A percentile compares a stretch with the other conserved stretches of the same genome.
phyloP scores from a whole-genome alignment of 53 echinoderm and acorn worm genomes.

The Astropecten irregularis region DNA sequence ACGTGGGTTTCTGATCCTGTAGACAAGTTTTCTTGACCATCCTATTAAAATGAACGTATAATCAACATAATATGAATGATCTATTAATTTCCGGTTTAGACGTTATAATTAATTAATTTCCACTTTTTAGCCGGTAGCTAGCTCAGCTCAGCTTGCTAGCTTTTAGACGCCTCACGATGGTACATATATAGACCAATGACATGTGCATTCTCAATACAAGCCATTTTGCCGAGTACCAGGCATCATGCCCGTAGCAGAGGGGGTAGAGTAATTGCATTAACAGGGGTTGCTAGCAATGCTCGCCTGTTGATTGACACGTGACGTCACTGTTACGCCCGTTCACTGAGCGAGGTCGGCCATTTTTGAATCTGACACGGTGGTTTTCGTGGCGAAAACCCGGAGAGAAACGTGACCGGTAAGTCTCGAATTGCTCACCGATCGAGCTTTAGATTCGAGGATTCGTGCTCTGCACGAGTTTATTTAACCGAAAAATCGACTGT shows the following conservation, averaged over 20 bases:
- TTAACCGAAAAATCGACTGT: background rate
- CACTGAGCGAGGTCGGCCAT: constrained; percentile 31
- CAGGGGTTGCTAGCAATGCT: constrained; percentile 5
- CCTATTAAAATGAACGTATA: no score
- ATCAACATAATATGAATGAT: no score
- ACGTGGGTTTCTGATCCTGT: no score
- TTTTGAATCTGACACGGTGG: constrained; percentile 37
- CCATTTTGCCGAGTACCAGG: background rate
- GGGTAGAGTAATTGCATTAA: constrained; percentile 41
- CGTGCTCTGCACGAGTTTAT: background rate
- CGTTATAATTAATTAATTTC: no score
- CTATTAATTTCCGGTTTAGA: no score
- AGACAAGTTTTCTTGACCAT: no score
- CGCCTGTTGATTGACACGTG: constrained; percentile 47
- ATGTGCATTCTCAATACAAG: no score
- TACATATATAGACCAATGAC: no score
- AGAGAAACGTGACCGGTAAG: constrained; percentile 42
- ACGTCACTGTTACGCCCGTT: constrained; percentile 57
- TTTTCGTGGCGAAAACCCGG: background rate
- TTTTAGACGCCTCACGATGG: no score
- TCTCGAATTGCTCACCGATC: background rate
- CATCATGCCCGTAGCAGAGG: constrained; percentile 1
- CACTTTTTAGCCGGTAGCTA: no score
- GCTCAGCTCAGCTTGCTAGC: no score
- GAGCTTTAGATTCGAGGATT: background rate